A percentile compares a stretch with the other conserved stretches of the same genome.
These are phyloP conservation scores for Drosophila takahashii DNA, from an alignment of 1,140 invertebrate species.

Conservation along the genomic window DNA sequence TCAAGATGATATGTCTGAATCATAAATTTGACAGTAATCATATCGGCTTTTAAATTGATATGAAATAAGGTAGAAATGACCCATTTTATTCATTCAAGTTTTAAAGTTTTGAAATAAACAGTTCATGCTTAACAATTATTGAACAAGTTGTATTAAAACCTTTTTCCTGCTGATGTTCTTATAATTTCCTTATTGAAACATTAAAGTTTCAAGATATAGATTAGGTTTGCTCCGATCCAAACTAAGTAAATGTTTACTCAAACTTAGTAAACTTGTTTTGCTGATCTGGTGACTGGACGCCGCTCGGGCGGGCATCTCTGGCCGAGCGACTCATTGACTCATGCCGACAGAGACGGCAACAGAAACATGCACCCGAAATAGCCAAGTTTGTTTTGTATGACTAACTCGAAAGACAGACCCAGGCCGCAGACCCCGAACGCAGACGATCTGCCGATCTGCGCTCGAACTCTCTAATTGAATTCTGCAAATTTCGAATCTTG, in stretches of 20 bases:
- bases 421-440: too few relatives aligned
- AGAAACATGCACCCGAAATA: constrained; percentile 62
- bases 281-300: constrained; percentile 2
- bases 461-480: constrained; percentile 25
- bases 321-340: constrained; percentile 20
- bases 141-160: too few relatives aligned
- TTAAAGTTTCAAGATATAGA: background rate
- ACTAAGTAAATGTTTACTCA: too few relatives aligned
- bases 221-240: background rate
- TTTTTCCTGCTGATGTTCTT: too few relatives aligned
- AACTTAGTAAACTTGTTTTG: background rate
- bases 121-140: too few relatives aligned
- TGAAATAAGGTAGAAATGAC: too few relatives aligned
- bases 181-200: background rate
- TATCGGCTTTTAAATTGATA: too few relatives aligned
- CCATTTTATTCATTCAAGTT: too few relatives aligned
- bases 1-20: too few relatives aligned
- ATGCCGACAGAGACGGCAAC: constrained; percentile 17
- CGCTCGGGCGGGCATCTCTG: constrained; percentile 26
- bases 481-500: constrained; percentile 47
- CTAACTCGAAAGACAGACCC: constrained; percentile 35
- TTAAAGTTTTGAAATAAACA: background rate
- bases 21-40: too few relatives aligned
- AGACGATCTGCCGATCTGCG: background rate
- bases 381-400: constrained; percentile 64